A percentile compares a stretch with the other conserved stretches of the same genome.
Conservation (phyloP, 2,888 invertebrate species). For the Eupithecia dodoneata region DNA sequence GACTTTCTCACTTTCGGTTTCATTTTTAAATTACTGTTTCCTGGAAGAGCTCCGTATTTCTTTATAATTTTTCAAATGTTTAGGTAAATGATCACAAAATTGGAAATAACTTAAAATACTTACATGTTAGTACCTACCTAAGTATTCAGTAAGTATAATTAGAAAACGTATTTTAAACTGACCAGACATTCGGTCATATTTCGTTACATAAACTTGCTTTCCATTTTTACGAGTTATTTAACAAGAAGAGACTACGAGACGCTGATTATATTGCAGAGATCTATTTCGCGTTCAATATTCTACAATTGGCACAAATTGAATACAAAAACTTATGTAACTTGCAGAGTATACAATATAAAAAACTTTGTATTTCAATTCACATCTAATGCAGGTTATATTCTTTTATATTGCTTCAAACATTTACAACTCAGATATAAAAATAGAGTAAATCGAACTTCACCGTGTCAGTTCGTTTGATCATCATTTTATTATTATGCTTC, state of each 20-base stretch:
- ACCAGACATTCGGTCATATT: neutral
- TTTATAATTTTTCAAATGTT: neutral
- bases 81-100: constrained; percentile 9
- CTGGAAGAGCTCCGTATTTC: constrained; percentile 5
- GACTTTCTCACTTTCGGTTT: neutral
- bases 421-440: constrained; percentile 1
- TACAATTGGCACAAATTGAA: constrained; percentile 53
- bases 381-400: constrained; percentile 3
- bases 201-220: neutral
- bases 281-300: constrained; percentile 44
- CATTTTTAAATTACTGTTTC: constrained; percentile 7
- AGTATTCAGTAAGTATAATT: neutral
- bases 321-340: constrained; percentile 26
- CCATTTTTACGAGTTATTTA: neutral
- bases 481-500: constrained; percentile 7
- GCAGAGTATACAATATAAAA: constrained; percentile 6
- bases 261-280: constrained; percentile 31
- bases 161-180: neutral
- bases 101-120: constrained; percentile 9
- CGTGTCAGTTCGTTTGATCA: constrained; percentile 5
- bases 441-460: constrained; percentile 1
- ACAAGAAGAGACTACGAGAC: neutral
- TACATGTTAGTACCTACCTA: constrained; percentile 10
- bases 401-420: neutral
- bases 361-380: constrained; percentile 13